These are phyloP conservation scores for Eulemur rufifrons DNA, from an alignment of 2,113 vertebrate species.

Conservation along the genomic window DNA sequence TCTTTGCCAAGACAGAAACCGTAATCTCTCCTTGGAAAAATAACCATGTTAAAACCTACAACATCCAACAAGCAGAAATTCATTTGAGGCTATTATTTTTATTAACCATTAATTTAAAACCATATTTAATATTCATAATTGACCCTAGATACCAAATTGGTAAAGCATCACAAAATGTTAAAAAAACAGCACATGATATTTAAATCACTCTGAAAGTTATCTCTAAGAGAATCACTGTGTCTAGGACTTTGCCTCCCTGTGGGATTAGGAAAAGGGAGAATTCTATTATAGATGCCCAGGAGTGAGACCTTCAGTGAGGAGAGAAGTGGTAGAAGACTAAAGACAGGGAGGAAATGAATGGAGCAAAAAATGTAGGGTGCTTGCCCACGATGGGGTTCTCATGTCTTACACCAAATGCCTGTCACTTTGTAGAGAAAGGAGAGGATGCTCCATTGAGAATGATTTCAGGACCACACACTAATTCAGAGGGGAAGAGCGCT, in stretches of 20 bases:
- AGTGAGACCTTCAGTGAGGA: not conserved
- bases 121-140: slow-evolving; percentile 41
- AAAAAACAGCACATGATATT: not conserved
- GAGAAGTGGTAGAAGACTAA: not conserved
- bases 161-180: not conserved
- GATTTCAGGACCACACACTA: not conserved
- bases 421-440: not conserved
- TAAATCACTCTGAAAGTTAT: not conserved
- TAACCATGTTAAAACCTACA: slow-evolving; percentile 6
- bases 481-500: not conserved
- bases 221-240: not conserved
- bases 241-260: not conserved
- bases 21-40: slow-evolving; percentile 17
- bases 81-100: slow-evolving; percentile 16
- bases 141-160: not conserved
- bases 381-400: not conserved
- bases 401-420: not conserved
- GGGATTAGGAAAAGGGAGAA: not conserved
- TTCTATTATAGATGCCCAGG: not conserved
- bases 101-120: slow-evolving; percentile 50
- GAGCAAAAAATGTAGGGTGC: not conserved
- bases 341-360: not conserved
- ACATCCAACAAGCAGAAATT: slow-evolving; percentile 26
- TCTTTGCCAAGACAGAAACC: not conserved
- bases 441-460: not conserved